Evolutionary conservation across 2,888 invertebrate genomes (phyloP).

Genomic region (Agrenia bidenticulata): DNA sequence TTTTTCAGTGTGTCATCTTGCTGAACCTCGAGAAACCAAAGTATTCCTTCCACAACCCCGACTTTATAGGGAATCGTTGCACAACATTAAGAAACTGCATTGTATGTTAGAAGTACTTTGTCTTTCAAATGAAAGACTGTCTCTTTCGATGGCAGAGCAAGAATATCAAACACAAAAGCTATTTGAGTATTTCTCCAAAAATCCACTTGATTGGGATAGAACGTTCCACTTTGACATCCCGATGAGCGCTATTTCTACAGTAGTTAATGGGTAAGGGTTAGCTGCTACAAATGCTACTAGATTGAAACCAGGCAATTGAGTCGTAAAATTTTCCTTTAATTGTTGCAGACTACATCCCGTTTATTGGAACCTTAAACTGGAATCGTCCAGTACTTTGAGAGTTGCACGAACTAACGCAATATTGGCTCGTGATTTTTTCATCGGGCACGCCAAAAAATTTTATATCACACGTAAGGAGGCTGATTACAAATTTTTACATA

Average conservation of each 20-base stretch:
- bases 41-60: slow-evolving; percentile 30
- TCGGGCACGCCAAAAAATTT: slow-evolving; percentile 37
- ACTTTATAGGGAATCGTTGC: slow-evolving; percentile 31
- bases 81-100: slow-evolving; percentile 46
- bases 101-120: slow-evolving; percentile 48
- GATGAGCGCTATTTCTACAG: slow-evolving; percentile 20
- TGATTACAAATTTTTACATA: neutral
- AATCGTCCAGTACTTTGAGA: slow-evolving; percentile 24
- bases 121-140: slow-evolving; percentile 41
- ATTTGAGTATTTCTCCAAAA: slow-evolving; percentile 34
- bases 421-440: slow-evolving; percentile 37
- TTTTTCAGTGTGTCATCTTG: slow-evolving; percentile 46
- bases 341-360: slow-evolving; percentile 39
- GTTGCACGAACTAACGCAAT: slow-evolving; percentile 31
- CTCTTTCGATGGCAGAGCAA: slow-evolving; percentile 37
- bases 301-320: no score
- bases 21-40: slow-evolving; percentile 37
- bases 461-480: slow-evolving; percentile 27
- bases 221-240: slow-evolving; percentile 48
- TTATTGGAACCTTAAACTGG: slow-evolving; percentile 41
- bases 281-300: no score
- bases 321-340: no score
- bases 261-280: slow-evolving; percentile 13
- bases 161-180: slow-evolving; percentile 41
- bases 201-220: slow-evolving; percentile 36